phyloP scores from a whole-genome alignment of 2,888 invertebrate species.

The Pseudolycoriella hygida region DNA sequence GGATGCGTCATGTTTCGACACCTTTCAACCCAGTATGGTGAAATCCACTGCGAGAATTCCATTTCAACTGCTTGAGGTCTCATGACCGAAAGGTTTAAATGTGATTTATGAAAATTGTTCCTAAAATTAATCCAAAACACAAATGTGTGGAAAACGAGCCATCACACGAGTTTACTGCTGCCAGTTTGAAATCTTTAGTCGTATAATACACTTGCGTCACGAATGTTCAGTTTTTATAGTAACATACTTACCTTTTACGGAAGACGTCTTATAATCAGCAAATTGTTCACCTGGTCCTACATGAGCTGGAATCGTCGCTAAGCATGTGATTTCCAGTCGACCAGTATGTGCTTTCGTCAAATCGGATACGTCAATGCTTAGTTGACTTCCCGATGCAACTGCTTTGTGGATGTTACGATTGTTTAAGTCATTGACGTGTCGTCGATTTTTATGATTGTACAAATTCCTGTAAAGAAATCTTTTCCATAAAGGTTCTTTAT shows the following conservation, averaged over 20 bases:
- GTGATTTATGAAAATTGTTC: too few species aligned
- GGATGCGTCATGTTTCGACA: too few species aligned
- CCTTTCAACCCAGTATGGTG: too few species aligned
- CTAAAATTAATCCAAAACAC: too few species aligned
- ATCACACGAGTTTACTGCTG: too few species aligned
- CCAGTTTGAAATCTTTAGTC: too few species aligned
- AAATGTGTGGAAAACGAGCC: too few species aligned
- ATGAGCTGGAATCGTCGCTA: slow-evolving; percentile 61
- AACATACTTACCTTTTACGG: slow-evolving; percentile 55
- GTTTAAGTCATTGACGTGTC: slow-evolving; percentile 17
- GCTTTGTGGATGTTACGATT: slow-evolving; percentile 2
- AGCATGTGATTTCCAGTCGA: slow-evolving; percentile 51
- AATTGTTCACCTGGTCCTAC: slow-evolving; percentile 51
- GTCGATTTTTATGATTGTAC: slow-evolving; percentile 2
- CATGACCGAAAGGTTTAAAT: too few species aligned
- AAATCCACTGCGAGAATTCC: too few species aligned
- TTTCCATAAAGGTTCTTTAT: not conserved
- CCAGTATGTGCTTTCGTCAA: slow-evolving; percentile 52
- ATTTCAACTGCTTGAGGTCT: too few species aligned
- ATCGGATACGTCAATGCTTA: slow-evolving; percentile 56
- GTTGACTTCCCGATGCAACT: slow-evolving; percentile 39
- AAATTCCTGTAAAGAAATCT: slow-evolving; percentile 2
- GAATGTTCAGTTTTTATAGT: too few species aligned
- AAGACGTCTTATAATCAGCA: slow-evolving; percentile 54
- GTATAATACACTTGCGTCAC: too few species aligned